Evolutionary conservation across 2,797 vertebrate genomes (phyloP).

Genomic region (Mionectes olivaceus): DNA sequence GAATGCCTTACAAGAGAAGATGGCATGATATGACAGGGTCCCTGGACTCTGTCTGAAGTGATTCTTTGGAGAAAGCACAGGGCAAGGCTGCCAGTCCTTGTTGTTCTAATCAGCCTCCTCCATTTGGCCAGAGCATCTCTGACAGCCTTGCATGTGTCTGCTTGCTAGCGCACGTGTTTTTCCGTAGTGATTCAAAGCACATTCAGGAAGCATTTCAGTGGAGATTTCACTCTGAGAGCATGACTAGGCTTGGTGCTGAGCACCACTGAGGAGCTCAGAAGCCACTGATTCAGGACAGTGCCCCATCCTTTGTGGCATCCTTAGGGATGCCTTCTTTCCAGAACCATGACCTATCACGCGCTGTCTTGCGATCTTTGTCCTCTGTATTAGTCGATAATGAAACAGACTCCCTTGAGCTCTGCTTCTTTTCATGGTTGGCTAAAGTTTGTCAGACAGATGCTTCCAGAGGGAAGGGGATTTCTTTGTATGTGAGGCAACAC

Average conservation of each 20-base stretch:
- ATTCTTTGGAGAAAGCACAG: neutral
- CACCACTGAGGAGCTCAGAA: neutral
- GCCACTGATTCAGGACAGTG: neutral
- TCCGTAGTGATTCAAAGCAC: neutral
- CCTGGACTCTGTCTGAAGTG: neutral
- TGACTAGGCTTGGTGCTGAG: neutral
- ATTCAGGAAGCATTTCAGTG: neutral
- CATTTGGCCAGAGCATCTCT: neutral
- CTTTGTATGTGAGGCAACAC: neutral
- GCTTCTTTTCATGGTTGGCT: neutral
- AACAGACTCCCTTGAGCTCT: neutral
- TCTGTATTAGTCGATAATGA: neutral
- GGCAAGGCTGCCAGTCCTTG: conserved; percentile 2
- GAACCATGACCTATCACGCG: neutral
- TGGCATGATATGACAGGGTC: neutral
- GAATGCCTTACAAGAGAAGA: neutral
- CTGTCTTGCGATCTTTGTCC: neutral
- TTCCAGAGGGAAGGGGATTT: neutral
- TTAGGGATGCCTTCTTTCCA: neutral
- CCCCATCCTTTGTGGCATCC: neutral
- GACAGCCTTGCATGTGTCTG: neutral
- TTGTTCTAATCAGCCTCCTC: neutral
- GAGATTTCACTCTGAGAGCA: neutral
- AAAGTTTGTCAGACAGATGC: neutral
- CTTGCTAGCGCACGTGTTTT: neutral